Conservation (phyloP, 2,797 vertebrate genomes). For the Morelia viridis region DNA sequence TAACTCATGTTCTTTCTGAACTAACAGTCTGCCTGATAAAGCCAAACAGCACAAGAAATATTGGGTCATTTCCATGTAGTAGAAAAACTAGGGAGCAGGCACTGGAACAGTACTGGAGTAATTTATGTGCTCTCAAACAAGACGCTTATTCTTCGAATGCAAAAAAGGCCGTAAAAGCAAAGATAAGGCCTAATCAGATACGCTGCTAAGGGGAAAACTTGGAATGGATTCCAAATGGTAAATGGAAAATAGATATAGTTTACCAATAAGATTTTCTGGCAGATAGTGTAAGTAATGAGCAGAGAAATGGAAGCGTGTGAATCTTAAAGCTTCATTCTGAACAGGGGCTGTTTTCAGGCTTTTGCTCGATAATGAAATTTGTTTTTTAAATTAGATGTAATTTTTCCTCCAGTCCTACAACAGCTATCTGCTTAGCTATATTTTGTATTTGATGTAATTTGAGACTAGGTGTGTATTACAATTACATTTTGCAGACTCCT, state of each 20-base stretch:
- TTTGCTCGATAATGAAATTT: background rate
- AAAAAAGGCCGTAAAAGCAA: background rate
- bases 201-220: background rate
- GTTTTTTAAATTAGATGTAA: background rate
- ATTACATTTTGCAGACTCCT: constrained; percentile 53
- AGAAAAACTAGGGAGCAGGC: background rate
- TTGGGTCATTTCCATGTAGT: background rate
- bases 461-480: constrained; percentile 12
- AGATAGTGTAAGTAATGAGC: background rate
- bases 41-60: background rate
- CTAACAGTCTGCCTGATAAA: background rate
- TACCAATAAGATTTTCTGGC: background rate
- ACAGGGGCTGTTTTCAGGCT: background rate
- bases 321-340: background rate
- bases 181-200: background rate
- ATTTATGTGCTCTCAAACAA: background rate
- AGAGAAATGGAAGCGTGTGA: background rate
- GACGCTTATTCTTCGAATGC: background rate
- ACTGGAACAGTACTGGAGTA: too few species aligned
- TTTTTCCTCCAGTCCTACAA: background rate
- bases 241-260: background rate
- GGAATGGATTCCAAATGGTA: background rate
- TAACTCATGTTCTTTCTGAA: background rate
- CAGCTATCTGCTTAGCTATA: background rate
- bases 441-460: background rate